These are phyloP conservation scores for Microplitis manilae DNA, from an alignment of 2,888 invertebrate genomes.

Conservation along the genomic window DNA sequence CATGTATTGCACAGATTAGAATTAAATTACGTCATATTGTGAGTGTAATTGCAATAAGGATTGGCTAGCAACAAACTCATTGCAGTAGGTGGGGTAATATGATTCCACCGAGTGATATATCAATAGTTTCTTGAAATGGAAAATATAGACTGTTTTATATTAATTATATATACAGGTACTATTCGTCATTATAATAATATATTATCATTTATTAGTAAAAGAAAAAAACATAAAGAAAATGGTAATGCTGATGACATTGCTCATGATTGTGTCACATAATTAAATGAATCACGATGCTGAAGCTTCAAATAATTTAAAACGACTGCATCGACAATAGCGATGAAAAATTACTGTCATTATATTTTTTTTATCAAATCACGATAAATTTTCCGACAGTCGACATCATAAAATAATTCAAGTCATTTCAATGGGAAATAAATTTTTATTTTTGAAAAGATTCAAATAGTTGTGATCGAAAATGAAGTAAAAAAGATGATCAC, in stretches of 20 bases:
- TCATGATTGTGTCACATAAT: background rate
- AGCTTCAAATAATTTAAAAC: background rate
- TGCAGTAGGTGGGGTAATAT: conserved; percentile 4
- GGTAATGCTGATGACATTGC: background rate
- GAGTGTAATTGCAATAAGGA: background rate
- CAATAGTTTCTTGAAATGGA: background rate
- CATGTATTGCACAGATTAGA: background rate
- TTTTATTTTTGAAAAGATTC: too few relatives aligned
- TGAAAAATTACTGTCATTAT: too few relatives aligned
- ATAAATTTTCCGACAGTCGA: too few relatives aligned
- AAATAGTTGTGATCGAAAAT: too few relatives aligned
- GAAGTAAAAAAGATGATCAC: too few relatives aligned
- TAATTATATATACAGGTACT: background rate
- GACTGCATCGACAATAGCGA: background rate
- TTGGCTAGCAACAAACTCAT: background rate
- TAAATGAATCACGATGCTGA: background rate
- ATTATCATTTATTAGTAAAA: background rate
- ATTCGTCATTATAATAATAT: background rate
- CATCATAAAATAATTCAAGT: too few relatives aligned
- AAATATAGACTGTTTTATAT: background rate
- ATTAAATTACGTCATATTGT: background rate
- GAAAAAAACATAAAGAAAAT: background rate
- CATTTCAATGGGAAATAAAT: too few relatives aligned
- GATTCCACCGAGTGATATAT: background rate
- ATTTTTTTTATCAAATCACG: too few relatives aligned